Evolutionary conservation across 2,797 vertebrate species (phyloP).

Genomic region (Acanthurus tractus): DNA sequence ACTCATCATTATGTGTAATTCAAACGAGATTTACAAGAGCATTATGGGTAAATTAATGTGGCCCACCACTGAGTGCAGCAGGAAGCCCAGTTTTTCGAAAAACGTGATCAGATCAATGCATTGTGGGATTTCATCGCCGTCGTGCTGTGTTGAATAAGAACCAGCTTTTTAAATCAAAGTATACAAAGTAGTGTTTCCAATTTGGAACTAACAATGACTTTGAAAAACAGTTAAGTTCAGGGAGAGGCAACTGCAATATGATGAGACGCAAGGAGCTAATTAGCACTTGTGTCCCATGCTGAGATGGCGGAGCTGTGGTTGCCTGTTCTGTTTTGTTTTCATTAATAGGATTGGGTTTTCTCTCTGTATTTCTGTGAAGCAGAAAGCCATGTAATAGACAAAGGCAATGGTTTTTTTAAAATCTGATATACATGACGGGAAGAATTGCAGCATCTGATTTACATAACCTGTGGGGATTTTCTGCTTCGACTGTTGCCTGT

Average conservation of each 20-base stretch:
- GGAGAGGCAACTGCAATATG: conserved; percentile 50
- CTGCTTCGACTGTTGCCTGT: conserved; percentile 57
- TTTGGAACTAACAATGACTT: conserved; percentile 68
- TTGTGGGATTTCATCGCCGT: conserved; percentile 43
- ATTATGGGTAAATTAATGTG: conserved; percentile 39
- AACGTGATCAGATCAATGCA: conserved; percentile 60
- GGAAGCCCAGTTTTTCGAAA: conserved; percentile 32
- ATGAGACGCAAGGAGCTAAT: conserved; percentile 74
- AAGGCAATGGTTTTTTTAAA: conserved; percentile 19
- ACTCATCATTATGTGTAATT: conserved; percentile 26
- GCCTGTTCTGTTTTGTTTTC: conserved; percentile 64
- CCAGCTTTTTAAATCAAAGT: conserved; percentile 57
- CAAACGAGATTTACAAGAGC: conserved; percentile 41
- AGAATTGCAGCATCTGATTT: conserved; percentile 49
- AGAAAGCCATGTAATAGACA: conserved; percentile 57
- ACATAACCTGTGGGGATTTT: conserved; percentile 59
- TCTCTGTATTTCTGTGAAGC: conserved; percentile 54
- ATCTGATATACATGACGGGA: conserved; percentile 54
- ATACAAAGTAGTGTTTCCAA: conserved; percentile 44
- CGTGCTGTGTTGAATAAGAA: conserved; percentile 58
- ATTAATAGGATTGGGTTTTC: conserved; percentile 66
- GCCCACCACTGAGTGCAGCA: conserved; percentile 32
- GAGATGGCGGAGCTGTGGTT: conserved; percentile 50
- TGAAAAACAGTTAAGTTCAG: conserved; percentile 65
- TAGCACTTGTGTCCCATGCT: conserved; percentile 64